phyloP scores from a whole-genome alignment of 2,888 invertebrate genomes.

The Xylota segnis region DNA sequence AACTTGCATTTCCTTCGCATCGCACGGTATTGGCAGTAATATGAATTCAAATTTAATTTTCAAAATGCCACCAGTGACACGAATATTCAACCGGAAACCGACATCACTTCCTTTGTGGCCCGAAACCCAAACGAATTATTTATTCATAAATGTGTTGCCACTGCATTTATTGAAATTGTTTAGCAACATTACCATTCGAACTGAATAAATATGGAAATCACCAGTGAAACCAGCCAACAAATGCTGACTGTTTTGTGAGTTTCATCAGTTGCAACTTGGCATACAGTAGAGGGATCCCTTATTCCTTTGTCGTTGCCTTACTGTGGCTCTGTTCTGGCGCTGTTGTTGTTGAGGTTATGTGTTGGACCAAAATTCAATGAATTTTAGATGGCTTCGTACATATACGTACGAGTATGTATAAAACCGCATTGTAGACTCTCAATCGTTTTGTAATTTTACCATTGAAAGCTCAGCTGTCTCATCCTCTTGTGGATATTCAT shows the following conservation, averaged over 20 bases:
- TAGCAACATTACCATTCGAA: conserved; percentile 77
- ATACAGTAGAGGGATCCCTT: conserved; percentile 6
- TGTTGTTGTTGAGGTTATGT: conserved; percentile 54
- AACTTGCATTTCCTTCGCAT: conserved; percentile 3
- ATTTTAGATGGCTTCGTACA: conserved; percentile 72
- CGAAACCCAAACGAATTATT: conserved; percentile 68
- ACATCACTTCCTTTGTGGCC: conserved; percentile 46
- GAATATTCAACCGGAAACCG: conserved; percentile 72
- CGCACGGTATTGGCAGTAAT: conserved; percentile 9
- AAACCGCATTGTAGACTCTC: conserved; percentile 57
- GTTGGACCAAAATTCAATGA: conserved; percentile 77
- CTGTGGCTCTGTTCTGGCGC: background rate
- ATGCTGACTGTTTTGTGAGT: conserved; percentile 6
- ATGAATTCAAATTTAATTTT: conserved; percentile 52
- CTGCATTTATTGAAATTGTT: conserved; percentile 77
- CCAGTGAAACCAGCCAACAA: conserved; percentile 16
- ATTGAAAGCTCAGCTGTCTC: conserved; percentile 66
- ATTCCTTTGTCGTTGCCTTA: conserved; percentile 6
- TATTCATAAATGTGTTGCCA: conserved; percentile 77
- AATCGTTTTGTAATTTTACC: conserved; percentile 72
- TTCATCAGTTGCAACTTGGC: conserved; percentile 25
- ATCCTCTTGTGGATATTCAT: conserved; percentile 43
- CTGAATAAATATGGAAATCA: conserved; percentile 77
- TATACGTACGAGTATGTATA: conserved; percentile 2
- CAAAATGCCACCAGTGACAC: conserved; percentile 60